Evolutionary conservation across 1,140 invertebrate genomes (phyloP).

Genomic region (Cydia pomonella): DNA sequence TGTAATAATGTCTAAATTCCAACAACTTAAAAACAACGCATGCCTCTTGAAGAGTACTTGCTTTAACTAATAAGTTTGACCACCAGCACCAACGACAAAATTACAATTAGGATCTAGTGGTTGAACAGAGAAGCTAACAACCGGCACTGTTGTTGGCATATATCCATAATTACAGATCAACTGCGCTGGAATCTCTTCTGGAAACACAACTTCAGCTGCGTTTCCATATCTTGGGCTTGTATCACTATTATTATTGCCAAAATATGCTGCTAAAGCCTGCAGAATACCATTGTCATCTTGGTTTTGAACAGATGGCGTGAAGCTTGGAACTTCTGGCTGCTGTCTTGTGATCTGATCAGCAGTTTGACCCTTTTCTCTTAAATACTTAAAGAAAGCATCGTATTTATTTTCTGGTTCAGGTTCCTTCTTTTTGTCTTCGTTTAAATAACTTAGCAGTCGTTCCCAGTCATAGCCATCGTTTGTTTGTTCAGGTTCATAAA

Average conservation of each 20-base stretch:
- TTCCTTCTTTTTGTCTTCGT: not conserved
- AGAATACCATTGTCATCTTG: not conserved
- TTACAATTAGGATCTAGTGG: conserved; percentile 44
- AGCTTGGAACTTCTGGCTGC: not conserved
- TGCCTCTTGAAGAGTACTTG: not conserved
- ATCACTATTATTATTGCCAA: not conserved
- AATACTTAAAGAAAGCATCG: not conserved
- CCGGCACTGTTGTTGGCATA: conserved; percentile 43
- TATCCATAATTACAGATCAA: conserved; percentile 52
- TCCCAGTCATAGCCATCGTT: not conserved
- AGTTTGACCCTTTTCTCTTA: not conserved
- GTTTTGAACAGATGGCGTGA: not conserved
- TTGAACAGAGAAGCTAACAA: conserved; percentile 51
- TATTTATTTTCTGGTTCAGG: not conserved
- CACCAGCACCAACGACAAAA: conserved; percentile 38
- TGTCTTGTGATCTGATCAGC: not conserved
- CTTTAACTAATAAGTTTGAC: not conserved
- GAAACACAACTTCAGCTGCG: conserved; percentile 48
- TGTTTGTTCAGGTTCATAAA: not conserved
- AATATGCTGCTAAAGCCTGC: not conserved
- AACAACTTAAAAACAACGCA: no score
- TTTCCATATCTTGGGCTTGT: not conserved
- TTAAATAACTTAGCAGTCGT: not conserved
- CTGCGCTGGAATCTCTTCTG: conserved; percentile 50
- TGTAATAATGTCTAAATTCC: no score